Percentiles rank a stretch among this genome's conserved stretches.
Conservation (phyloP, 2,797 vertebrate species). For the Myotis pilosus region DNA sequence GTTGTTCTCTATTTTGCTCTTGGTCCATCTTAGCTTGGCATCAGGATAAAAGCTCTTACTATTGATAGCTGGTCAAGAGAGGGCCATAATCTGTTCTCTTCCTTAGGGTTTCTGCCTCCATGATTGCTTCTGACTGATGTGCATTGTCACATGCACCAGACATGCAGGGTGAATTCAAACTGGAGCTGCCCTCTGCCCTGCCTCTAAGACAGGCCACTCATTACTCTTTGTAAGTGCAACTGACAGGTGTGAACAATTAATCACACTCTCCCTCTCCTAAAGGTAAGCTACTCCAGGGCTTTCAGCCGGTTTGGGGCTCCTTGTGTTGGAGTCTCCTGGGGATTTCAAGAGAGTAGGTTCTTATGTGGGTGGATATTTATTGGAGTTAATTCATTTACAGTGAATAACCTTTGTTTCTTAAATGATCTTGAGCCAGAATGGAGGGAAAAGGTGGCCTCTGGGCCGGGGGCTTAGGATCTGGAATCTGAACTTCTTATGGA, state of each 20-base stretch:
- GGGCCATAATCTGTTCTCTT: background rate
- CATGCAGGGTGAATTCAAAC: background rate
- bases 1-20: background rate
- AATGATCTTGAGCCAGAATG: constrained; percentile 31
- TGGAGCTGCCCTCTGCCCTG: background rate
- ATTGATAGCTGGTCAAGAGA: background rate
- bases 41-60: background rate
- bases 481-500: background rate
- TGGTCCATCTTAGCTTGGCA: background rate
- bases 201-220: background rate
- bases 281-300: background rate
- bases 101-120: background rate
- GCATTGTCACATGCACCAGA: background rate
- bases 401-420: constrained; percentile 44
- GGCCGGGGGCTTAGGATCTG: background rate
- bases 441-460: background rate
- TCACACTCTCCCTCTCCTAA: background rate
- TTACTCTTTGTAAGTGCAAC: background rate
- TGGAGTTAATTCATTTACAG: background rate
- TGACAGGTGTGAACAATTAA: background rate
- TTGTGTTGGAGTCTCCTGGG: background rate
- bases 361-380: background rate
- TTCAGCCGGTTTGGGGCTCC: background rate
- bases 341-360: background rate
- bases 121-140: background rate